Percentiles rank a stretch among this genome's conserved stretches.
These are phyloP conservation scores for Triplophysa bombifrons DNA, from an alignment of 2,797 vertebrate genomes.

Conservation along the genomic window DNA sequence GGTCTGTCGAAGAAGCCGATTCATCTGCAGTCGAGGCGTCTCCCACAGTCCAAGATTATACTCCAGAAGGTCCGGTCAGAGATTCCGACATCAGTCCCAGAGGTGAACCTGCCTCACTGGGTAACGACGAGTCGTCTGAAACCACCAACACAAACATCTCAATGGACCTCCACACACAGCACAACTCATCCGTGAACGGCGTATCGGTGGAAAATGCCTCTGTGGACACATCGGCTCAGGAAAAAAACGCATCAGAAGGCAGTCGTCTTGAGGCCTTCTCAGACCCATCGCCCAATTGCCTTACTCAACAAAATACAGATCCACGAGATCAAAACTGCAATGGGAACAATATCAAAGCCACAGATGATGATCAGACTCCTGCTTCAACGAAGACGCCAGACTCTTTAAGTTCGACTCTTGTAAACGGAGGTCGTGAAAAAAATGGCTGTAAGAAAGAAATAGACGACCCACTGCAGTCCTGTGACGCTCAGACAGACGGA, in stretches of 20 bases:
- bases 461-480: not conserved
- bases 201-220: constrained; percentile 32
- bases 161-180: not conserved
- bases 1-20: constrained; percentile 66
- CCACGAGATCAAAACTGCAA: constrained; percentile 60
- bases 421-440: constrained; percentile 38
- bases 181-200: constrained; percentile 21
- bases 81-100: constrained; percentile 40
- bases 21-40: constrained; percentile 41
- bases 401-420: not conserved
- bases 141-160: constrained; percentile 3
- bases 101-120: constrained; percentile 3
- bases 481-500: constrained; percentile 20
- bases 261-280: not conserved
- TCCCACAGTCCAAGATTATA: constrained; percentile 45
- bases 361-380: constrained; percentile 16
- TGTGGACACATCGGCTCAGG: constrained; percentile 25
- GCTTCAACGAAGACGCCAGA: not conserved
- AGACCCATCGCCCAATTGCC: constrained; percentile 46
- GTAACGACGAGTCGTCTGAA: constrained; percentile 18
- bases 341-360: constrained; percentile 38
- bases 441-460: constrained; percentile 2
- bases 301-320: constrained; percentile 62
- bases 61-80: constrained; percentile 49
- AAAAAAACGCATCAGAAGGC: not conserved